These are phyloP conservation scores for Ornithoptera alexandrae DNA, from an alignment of 2,888 invertebrate genomes.

Conservation along the genomic window DNA sequence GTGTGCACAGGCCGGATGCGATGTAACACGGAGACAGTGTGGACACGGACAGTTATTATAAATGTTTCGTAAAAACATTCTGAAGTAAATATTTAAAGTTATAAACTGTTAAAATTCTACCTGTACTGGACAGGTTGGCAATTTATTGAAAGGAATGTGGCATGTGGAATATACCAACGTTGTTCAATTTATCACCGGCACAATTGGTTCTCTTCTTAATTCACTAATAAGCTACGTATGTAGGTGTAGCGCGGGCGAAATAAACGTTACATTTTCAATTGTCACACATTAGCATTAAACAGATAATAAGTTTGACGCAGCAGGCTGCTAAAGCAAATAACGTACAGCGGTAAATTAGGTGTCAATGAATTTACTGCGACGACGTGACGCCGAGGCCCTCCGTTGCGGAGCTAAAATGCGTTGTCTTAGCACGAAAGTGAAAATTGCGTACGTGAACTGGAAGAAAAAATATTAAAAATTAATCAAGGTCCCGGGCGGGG, in stretches of 20 bases:
- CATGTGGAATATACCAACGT: conserved; percentile 14
- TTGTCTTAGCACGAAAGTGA: conserved; percentile 70
- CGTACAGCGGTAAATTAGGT: conserved; percentile 41
- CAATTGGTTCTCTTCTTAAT: conserved; percentile 75
- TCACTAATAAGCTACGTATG: conserved; percentile 76
- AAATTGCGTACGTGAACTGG: conserved; percentile 80
- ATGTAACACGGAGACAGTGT: neutral
- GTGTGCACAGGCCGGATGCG: conserved; percentile 35
- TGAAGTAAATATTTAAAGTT: neutral
- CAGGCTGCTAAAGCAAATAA: conserved; percentile 45
- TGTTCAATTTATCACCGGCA: conserved; percentile 63
- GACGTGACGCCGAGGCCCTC: conserved; percentile 42
- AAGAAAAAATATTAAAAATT: conserved; percentile 80
- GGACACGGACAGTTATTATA: neutral
- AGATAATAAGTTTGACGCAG: conserved; percentile 51
- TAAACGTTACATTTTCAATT: conserved; percentile 63
- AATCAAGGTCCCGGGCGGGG: conserved; percentile 63
- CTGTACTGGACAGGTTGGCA: neutral
- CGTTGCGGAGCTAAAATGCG: conserved; percentile 41
- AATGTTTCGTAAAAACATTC: neutral
- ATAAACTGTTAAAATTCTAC: neutral
- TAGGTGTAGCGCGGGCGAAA: conserved; percentile 78
- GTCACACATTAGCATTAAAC: conserved; percentile 59
- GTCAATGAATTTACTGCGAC: conserved; percentile 50
- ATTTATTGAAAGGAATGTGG: conserved; percentile 9